Conservation (phyloP, 2,113 vertebrate species). For the Indicator maculatus region DNA sequence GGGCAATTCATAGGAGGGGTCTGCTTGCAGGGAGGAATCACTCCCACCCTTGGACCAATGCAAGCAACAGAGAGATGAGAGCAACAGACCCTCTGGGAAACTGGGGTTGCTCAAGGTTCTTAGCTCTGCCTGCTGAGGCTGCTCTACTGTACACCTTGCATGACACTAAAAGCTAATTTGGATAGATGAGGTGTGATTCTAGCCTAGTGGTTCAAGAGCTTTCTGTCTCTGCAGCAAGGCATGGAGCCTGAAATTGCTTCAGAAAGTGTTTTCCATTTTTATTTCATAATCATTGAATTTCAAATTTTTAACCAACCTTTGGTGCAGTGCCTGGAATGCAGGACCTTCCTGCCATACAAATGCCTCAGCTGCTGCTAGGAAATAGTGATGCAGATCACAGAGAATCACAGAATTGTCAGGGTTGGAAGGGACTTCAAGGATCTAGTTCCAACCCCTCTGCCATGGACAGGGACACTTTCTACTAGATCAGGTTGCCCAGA, state of each 20-base stretch:
- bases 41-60: background rate
- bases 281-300: background rate
- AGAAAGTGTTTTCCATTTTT: slow-evolving; percentile 20
- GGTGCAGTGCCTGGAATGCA: background rate
- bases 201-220: background rate
- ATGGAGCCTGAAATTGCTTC: background rate
- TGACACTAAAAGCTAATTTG: background rate
- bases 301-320: background rate
- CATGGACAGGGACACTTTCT: too few species aligned
- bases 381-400: background rate
- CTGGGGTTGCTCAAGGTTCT: background rate
- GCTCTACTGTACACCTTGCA: rapidly evolving
- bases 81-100: background rate
- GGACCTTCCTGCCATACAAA: background rate
- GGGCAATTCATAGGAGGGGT: background rate
- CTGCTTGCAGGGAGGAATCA: background rate
- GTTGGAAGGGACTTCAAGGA: too few species aligned
- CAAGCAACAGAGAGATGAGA: too few species aligned
- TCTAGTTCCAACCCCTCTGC: too few species aligned
- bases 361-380: background rate
- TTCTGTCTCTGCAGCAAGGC: background rate
- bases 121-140: background rate
- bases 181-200: background rate
- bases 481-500: too few species aligned
- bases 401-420: too few species aligned